phyloP scores from a whole-genome alignment of 2,888 invertebrate genomes.

The Sclerodermus sp. region DNA sequence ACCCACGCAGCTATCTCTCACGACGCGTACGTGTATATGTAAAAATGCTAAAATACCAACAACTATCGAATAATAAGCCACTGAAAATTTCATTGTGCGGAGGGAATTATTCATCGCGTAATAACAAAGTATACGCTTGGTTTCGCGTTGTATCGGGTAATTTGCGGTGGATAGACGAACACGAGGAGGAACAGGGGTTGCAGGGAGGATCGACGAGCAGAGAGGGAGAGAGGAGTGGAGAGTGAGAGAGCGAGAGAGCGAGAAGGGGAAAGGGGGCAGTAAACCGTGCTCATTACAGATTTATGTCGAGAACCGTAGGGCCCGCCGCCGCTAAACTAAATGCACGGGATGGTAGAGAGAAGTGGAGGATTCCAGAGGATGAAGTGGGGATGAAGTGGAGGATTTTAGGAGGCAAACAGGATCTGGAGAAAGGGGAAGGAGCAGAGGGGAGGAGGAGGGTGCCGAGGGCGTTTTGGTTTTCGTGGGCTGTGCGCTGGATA shows the following conservation, averaged over 20 bases:
- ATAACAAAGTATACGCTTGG: conserved; percentile 21
- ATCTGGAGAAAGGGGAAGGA: conserved; percentile 2
- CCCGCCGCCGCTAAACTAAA: not conserved
- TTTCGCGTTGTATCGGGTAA: conserved; percentile 30
- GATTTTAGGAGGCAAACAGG: conserved; percentile 11
- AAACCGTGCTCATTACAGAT: conserved; percentile 41
- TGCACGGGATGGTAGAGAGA: not conserved
- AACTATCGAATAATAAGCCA: too few relatives aligned
- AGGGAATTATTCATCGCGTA: conserved; percentile 34
- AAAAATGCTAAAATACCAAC: too few relatives aligned
- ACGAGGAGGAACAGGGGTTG: too few relatives aligned
- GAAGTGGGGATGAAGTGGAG: not conserved
- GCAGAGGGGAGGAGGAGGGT: not conserved
- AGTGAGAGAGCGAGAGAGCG: conserved; percentile 1
- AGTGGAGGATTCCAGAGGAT: not conserved
- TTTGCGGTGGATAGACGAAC: conserved; percentile 29
- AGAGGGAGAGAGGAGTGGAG: conserved; percentile 5
- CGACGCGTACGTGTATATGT: too few relatives aligned
- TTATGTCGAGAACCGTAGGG: conserved; percentile 27
- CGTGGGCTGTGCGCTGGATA: too few relatives aligned
- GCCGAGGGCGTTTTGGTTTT: not conserved
- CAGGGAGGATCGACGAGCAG: conserved; percentile 5
- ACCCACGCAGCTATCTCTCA: too few relatives aligned
- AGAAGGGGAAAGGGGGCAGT: conserved; percentile 26
- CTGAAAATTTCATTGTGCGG: too few relatives aligned